Conservation (phyloP, 2,888 invertebrate species). For the Nomada goodeniana region DNA sequence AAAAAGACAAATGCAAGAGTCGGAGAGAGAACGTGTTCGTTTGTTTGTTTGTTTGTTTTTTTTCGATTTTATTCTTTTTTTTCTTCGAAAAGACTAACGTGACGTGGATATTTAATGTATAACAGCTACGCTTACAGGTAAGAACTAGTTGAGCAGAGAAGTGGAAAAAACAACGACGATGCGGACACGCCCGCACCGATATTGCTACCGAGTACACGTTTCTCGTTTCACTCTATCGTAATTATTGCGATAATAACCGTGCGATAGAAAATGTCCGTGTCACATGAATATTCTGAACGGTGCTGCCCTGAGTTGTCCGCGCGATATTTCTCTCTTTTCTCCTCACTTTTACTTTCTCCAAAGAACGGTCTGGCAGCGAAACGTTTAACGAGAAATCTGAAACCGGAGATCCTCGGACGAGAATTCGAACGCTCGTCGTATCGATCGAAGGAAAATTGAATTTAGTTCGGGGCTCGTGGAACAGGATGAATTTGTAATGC, state of each 20-base stretch:
- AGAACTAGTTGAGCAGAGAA: slow-evolving; percentile 78
- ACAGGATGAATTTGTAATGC: background rate
- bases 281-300: slow-evolving; percentile 36
- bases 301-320: background rate
- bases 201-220: slow-evolving; percentile 70
- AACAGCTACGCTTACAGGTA: slow-evolving; percentile 67
- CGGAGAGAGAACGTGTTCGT: slow-evolving; percentile 37
- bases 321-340: background rate
- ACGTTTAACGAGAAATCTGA: background rate
- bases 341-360: too few species aligned
- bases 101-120: slow-evolving; percentile 61
- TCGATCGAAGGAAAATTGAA: slow-evolving; percentile 2
- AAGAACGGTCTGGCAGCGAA: background rate
- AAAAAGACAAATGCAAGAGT: slow-evolving; percentile 58
- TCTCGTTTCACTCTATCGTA: slow-evolving; percentile 51
- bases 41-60: background rate
- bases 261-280: slow-evolving; percentile 48
- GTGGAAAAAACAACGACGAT: slow-evolving; percentile 70
- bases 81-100: slow-evolving; percentile 38
- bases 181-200: slow-evolving; percentile 50
- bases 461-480: background rate
- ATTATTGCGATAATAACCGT: slow-evolving; percentile 70
- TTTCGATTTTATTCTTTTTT: background rate
- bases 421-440: background rate
- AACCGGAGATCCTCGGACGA: slow-evolving; percentile 6